Conservation (phyloP, 2,797 vertebrate genomes). For the Merluccius polli region DNA sequence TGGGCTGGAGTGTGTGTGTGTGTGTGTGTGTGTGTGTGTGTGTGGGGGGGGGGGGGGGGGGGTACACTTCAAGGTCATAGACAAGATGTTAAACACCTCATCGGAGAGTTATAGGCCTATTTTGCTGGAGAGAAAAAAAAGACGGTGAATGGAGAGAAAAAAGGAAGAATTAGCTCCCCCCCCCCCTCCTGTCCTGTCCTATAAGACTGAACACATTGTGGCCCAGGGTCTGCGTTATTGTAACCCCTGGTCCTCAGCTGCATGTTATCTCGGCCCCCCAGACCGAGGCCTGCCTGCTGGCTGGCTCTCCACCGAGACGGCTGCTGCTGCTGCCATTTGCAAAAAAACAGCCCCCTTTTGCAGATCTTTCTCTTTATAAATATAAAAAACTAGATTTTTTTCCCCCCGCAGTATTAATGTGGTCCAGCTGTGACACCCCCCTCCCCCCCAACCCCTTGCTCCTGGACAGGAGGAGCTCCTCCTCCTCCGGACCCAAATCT, state of each 20-base stretch:
- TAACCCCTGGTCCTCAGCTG: background rate
- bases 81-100: background rate
- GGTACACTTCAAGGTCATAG: background rate
- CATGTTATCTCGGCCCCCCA: background rate
- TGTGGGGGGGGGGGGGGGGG: no score
- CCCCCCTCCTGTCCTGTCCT: background rate
- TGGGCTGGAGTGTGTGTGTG: background rate
- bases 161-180: background rate
- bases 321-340: background rate
- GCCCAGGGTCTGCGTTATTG: background rate
- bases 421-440: background rate
- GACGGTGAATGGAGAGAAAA: background rate
- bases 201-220: background rate
- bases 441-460: background rate
- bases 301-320: background rate
- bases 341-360: background rate
- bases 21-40: no score
- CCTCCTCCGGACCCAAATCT: no score
- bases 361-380: background rate
- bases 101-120: background rate
- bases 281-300: no score
- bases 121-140: background rate
- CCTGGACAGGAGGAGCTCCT: background rate
- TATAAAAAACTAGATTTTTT: background rate
- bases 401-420: background rate